Conservation (phyloP, 2,797 vertebrate species). For the Vipera ursinii region DNA sequence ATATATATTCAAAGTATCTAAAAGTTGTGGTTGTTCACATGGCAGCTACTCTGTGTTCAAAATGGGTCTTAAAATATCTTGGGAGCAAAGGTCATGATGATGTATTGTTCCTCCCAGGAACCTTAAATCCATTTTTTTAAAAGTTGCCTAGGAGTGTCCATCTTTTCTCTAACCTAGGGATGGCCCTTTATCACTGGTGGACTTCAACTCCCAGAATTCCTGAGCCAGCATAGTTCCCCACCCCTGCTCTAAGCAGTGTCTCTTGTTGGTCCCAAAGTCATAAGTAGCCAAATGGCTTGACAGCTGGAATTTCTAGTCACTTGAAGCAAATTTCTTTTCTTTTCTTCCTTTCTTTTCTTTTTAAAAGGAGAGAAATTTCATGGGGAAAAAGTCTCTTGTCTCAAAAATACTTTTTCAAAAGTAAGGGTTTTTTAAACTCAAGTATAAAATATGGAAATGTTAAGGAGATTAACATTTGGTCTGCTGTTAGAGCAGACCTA, state of each 20-base stretch:
- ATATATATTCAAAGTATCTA: background rate
- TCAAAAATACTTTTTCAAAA: background rate
- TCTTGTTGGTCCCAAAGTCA: background rate
- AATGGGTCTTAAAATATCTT: background rate
- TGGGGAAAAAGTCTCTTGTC: background rate
- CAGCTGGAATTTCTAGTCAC: background rate
- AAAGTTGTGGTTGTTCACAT: background rate
- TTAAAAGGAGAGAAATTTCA: background rate
- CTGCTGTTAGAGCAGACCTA: background rate
- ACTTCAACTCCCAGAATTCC: background rate
- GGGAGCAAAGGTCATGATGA: background rate
- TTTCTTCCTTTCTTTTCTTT: background rate
- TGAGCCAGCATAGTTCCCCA: background rate
- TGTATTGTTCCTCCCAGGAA: background rate
- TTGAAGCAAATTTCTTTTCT: background rate
- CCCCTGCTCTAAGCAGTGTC: background rate
- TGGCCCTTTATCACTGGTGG: background rate
- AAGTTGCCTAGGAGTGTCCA: background rate
- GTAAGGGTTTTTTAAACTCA: background rate
- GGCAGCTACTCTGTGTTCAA: background rate
- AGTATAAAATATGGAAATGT: background rate
- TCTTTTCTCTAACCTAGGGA: background rate
- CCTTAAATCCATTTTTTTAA: background rate
- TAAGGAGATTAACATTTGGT: background rate
- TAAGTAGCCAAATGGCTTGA: too few relatives aligned